A percentile compares a stretch with the other conserved stretches of the same genome.
phyloP scores from a whole-genome alignment of 2,113 vertebrate genomes.

The Lagopus muta region DNA sequence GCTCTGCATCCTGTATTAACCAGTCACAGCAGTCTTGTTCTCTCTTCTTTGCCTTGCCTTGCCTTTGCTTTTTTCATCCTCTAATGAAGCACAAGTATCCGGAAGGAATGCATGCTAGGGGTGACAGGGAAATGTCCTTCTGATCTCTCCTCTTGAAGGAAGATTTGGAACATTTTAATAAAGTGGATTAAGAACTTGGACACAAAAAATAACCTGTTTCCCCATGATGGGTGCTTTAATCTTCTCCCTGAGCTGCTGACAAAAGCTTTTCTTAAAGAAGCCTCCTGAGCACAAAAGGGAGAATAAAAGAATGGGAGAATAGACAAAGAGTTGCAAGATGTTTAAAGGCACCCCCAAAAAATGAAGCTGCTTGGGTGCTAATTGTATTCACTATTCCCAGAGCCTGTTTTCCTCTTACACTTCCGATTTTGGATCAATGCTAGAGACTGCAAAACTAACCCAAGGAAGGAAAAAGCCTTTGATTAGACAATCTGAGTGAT shows the following conservation, averaged over 20 bases:
- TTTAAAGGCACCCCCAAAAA: constrained; percentile 68
- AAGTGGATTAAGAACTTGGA: constrained; percentile 75
- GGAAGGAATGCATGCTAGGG: constrained; percentile 60
- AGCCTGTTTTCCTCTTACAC: constrained; percentile 33
- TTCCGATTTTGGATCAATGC: constrained; percentile 73
- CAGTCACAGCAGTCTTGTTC: constrained; percentile 27
- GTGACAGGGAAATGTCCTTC: constrained; percentile 66
- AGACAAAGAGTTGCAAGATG: constrained; percentile 33
- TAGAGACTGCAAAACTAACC: constrained; percentile 60
- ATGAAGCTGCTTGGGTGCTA: constrained; percentile 77
- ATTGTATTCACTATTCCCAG: constrained; percentile 79
- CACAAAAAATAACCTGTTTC: constrained; percentile 78
- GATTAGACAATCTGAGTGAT: constrained; percentile 77
- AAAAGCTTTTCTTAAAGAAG: constrained; percentile 73
- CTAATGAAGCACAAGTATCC: constrained; percentile 64
- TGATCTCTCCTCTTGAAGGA: constrained; percentile 70
- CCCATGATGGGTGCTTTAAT: constrained; percentile 67
- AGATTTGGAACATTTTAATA: constrained; percentile 78
- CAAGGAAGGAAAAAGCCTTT: constrained; percentile 74
- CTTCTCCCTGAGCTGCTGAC: constrained; percentile 70
- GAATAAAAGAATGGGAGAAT: constrained; percentile 54
- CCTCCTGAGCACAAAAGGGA: constrained; percentile 57
- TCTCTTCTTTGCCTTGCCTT: constrained; percentile 34
- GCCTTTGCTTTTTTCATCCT: background rate
- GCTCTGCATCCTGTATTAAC: background rate